Conservation (phyloP, 2,888 invertebrate genomes). For the Chymomyza procnemis region DNA sequence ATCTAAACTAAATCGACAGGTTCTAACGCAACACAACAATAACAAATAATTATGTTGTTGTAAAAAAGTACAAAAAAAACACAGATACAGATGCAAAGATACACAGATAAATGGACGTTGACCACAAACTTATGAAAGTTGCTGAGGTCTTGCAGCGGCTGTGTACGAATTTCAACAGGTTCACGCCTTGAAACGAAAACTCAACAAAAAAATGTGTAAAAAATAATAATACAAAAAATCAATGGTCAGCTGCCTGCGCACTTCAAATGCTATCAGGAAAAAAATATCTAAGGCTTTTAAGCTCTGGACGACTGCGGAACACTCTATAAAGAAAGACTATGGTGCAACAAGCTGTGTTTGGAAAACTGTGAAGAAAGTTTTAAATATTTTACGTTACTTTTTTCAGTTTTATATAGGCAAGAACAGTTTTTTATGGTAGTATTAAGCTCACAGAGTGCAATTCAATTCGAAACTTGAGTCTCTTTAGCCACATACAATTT, state of each 20-base stretch:
- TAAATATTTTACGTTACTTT: too few species aligned
- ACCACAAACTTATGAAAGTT: slow-evolving; percentile 27
- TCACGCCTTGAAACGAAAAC: slow-evolving; percentile 63
- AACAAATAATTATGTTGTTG: slow-evolving; percentile 48
- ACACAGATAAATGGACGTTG: slow-evolving; percentile 41
- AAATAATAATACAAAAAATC: not conserved
- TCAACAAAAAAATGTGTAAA: not conserved
- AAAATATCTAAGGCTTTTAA: not conserved
- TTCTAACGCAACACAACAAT: slow-evolving; percentile 45
- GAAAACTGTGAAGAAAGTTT: too few species aligned
- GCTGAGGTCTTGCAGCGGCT: slow-evolving; percentile 2
- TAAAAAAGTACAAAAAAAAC: slow-evolving; percentile 19
- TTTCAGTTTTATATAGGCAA: too few species aligned
- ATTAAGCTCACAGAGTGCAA: too few species aligned
- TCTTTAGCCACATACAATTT: too few species aligned
- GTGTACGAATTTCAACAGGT: slow-evolving; percentile 70
- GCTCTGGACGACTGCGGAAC: slow-evolving; percentile 28
- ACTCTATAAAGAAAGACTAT: not conserved
- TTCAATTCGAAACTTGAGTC: too few species aligned
- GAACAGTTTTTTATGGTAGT: too few species aligned
- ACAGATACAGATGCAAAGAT: slow-evolving; percentile 7
- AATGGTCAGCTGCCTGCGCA: not conserved
- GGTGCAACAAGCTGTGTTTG: too few species aligned
- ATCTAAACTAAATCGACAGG: slow-evolving; percentile 44
- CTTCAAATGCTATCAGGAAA: not conserved